These are phyloP conservation scores for Hydractinia symbiolongicarpus DNA, from an alignment of 30 jellyfish, hydroid and myxozoan species.

Conservation along the genomic window DNA sequence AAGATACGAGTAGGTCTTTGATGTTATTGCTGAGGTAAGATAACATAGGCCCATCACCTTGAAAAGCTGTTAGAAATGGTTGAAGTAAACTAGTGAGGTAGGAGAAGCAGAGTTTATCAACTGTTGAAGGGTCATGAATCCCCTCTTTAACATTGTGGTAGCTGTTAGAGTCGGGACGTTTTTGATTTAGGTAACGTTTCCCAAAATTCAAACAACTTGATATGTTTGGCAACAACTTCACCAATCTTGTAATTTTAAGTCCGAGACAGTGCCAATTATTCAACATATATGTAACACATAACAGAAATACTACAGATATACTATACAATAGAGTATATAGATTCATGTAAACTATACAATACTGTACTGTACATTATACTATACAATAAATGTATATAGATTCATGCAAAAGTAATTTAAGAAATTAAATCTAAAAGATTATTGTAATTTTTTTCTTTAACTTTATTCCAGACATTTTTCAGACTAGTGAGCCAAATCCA, in stretches of 20 bases:
- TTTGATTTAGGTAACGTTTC: slow-evolving; percentile 8
- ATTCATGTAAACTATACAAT: too few species aligned
- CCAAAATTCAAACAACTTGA: slow-evolving; percentile 15
- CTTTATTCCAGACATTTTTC: slow-evolving; percentile 5
- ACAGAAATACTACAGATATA: too few species aligned
- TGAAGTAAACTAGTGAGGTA: neutral
- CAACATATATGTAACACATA: too few species aligned
- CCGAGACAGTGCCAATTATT: neutral
- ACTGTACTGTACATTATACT: too few species aligned
- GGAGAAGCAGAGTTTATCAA: neutral
- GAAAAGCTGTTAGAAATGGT: slow-evolving; percentile 19
- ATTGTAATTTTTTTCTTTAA: neutral
- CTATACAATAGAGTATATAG: too few species aligned
- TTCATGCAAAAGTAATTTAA: too few species aligned
- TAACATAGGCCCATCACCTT: slow-evolving; percentile 25
- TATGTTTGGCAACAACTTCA: slow-evolving; percentile 8
- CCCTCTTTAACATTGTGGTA: slow-evolving; percentile 4
- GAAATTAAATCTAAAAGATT: neutral
- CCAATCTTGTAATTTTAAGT: neutral
- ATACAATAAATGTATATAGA: too few species aligned
- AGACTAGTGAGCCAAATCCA: neutral
- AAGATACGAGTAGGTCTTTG: slow-evolving; percentile 8
- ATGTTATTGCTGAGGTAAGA: slow-evolving; percentile 14
- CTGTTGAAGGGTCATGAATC: neutral
- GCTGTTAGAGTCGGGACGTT: slow-evolving; percentile 6